Base-by-base conservation (phyloP, 2,888 invertebrate species). In the Netelia inedita region DNA sequence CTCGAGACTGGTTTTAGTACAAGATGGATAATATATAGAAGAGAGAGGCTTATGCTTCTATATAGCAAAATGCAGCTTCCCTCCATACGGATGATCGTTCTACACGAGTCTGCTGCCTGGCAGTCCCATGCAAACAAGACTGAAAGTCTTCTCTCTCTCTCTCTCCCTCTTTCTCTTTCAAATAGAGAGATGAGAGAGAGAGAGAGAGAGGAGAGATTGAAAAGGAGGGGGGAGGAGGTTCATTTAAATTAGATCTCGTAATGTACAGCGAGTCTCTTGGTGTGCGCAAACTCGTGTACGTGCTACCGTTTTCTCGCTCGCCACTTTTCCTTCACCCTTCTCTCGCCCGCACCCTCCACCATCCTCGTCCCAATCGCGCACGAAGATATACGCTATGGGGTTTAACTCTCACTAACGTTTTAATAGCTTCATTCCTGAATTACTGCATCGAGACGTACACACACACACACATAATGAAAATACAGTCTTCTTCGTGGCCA, bases 181-280 rank as follows among this genome's bases (percentile, higher is more conserved):
- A 28, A 28, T 0, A 28, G 3, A 28, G 28, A 1, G 28, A 5
- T n/a, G 28, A 28, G 28, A 28, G 28, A 2, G 28, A 28, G 3
- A 28, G 28, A 5, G 28, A 46, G 46, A 11, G 46, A 11, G 46
- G 1, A 74, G 87, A 86, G 88, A 87, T 90, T 23, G 23, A 23
- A 23, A 23, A 23, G 2, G 23, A 43, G 43, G 3, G 43, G 14
- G 46, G 3, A 76, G 87, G 86, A 88, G 87, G 90, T 90, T 88
- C 88, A 90, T 92, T 92, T 91, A 90, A 92, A 92, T 92, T 91
- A 91, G 90, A 91, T 91, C 90, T 89, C 85, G 87, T 87, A 86
- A 83, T 69, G 28, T 53, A 11, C 66, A 43, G 59, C 50, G 43
- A 61, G 35, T 55, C 63, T 63, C 55, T 35, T 23, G 66, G 78